Evolutionary conservation across 2,888 invertebrate species (phyloP).

Genomic region (Petrolisthes cinctipes): DNA sequence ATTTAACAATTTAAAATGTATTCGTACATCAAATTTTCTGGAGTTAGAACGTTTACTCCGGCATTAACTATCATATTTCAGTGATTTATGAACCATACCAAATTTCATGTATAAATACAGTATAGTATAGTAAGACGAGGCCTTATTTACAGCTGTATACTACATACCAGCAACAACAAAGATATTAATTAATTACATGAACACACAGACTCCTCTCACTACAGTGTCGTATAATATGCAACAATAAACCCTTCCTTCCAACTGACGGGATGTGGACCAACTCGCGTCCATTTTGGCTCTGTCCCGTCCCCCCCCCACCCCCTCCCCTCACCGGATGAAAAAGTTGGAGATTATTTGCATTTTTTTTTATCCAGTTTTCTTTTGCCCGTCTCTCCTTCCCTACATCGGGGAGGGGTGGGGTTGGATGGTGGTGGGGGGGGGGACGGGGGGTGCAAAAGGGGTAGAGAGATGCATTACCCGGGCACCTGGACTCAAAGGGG

Average conservation of each 20-base stretch:
- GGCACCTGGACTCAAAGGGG: conserved; percentile 13
- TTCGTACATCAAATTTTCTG: no score
- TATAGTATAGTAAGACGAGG: no score
- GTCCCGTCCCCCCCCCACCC: conserved; percentile 2
- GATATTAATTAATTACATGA: no score
- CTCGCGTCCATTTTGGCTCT: conserved; percentile 1
- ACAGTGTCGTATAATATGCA: not conserved
- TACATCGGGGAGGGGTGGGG: not conserved
- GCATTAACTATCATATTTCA: no score
- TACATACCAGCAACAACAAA: no score
- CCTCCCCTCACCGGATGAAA: conserved; percentile 8
- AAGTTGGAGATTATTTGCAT: conserved; percentile 12
- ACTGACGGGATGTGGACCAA: not conserved
- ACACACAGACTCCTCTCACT: no score
- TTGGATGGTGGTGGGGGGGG: not conserved
- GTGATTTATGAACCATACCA: no score
- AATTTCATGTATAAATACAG: no score
- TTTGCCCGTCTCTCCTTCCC: conserved; percentile 6
- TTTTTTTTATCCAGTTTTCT: not conserved
- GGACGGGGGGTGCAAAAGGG: not conserved
- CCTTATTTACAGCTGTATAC: no score
- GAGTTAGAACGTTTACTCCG: no score
- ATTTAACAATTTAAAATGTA: no score
- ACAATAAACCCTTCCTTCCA: not conserved
- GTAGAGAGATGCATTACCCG: conserved; percentile 23